phyloP scores from a whole-genome alignment of 2,888 invertebrate species.

The Scaptomyza tumidula region DNA sequence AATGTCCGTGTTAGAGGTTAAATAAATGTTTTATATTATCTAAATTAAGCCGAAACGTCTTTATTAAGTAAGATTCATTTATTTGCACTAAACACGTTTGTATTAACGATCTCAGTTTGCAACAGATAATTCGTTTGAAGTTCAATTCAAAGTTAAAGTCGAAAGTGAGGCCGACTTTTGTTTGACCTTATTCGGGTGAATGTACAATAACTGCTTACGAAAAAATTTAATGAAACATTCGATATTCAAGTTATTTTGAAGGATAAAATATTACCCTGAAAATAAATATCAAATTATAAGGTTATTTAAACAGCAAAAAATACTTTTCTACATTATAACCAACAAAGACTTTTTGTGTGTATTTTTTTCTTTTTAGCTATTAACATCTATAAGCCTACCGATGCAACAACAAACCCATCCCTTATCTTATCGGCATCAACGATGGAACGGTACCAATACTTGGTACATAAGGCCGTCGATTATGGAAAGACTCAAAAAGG shows the following conservation, averaged over 20 bases:
- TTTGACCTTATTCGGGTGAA: conserved; percentile 51
- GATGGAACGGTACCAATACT: conserved; percentile 95
- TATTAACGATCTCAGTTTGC: conserved; percentile 1
- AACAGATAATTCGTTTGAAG: conserved; percentile 41
- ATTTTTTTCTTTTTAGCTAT: conserved; percentile 89
- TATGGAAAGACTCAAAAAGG: conserved; percentile 90
- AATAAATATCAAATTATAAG: neutral
- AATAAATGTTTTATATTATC: neutral
- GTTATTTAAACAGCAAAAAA: neutral
- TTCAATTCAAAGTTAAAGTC: conserved; percentile 69
- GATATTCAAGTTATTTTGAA: neutral
- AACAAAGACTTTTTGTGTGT: neutral
- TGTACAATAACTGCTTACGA: neutral
- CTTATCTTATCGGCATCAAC: conserved; percentile 97
- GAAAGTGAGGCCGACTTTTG: conserved; percentile 62
- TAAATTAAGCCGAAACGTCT: neutral
- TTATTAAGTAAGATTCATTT: neutral
- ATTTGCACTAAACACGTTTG: neutral
- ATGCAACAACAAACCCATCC: conserved; percentile 99
- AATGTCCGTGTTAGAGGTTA: neutral
- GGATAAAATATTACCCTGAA: neutral
- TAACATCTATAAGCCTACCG: conserved; percentile 98
- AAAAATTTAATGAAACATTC: neutral
- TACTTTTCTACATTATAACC: neutral
- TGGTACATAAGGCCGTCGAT: conserved; percentile 95